These are phyloP conservation scores for Gallirallus australis DNA, from an alignment of 2,797 vertebrate species.

Conservation along the genomic window DNA sequence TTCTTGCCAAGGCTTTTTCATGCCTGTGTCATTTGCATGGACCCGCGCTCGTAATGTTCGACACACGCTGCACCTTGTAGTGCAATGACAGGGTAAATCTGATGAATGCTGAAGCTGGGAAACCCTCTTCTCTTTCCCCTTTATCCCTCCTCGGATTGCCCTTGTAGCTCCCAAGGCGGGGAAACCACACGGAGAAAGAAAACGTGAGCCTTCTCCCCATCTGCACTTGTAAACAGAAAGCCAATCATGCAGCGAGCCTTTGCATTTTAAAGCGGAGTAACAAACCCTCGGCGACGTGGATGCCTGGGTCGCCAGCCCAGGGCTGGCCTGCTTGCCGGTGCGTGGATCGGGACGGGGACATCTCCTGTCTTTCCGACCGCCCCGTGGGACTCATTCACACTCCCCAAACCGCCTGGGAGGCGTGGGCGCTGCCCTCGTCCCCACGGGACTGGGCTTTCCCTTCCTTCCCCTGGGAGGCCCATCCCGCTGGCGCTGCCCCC, in stretches of 20 bases:
- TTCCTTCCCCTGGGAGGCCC: not conserved
- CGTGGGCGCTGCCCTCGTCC: accelerated
- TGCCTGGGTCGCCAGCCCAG: not conserved
- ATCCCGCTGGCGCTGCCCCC: not conserved
- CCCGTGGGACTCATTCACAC: accelerated
- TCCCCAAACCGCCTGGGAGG: not conserved
- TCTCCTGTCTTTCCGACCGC: accelerated
- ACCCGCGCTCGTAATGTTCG: constrained; percentile 27
- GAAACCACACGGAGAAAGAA: not conserved
- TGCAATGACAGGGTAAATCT: constrained; percentile 38
- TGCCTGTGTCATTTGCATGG: constrained; percentile 46
- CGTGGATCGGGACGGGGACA: not conserved
- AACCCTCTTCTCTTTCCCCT: not conserved
- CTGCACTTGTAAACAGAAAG: constrained; percentile 16
- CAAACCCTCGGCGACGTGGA: not conserved
- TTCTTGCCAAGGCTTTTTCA: constrained; percentile 47
- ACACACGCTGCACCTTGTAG: constrained; percentile 37
- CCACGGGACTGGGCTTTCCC: not conserved
- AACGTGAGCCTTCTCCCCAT: not conserved
- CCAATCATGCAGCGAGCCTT: not conserved
- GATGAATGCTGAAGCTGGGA: not conserved
- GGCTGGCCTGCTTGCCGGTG: not conserved
- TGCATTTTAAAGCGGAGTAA: not conserved
- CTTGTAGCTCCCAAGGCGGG: not conserved
- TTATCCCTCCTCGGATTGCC: not conserved